A percentile compares a stretch with the other conserved stretches of the same genome.
phyloP scores from a whole-genome alignment of 2,888 invertebrate genomes.

The Athalia cordata region DNA sequence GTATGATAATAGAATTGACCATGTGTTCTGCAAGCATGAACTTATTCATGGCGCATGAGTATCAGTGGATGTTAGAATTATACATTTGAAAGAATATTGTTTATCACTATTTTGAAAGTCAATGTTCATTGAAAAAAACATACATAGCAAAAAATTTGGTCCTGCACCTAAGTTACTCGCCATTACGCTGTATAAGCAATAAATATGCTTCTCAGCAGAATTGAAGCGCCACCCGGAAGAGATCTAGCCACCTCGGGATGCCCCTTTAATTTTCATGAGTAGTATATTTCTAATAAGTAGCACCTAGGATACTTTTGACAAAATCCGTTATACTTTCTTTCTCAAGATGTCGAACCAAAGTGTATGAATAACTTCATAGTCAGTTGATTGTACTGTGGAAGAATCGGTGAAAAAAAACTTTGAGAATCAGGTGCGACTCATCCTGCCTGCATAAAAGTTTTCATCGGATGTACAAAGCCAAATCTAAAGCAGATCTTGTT shows the following conservation, averaged over 20 bases:
- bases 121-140: neutral
- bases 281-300: conserved; percentile 26
- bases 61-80: neutral
- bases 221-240: too few species aligned
- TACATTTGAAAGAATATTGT: neutral
- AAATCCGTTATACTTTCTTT: conserved; percentile 16
- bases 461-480: conserved; percentile 23
- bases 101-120: conserved; percentile 7
- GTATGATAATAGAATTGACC: neutral
- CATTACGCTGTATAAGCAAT: conserved; percentile 25
- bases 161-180: neutral
- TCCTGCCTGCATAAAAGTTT: conserved; percentile 33
- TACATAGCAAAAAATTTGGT: neutral
- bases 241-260: too few species aligned
- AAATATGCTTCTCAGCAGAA: neutral
- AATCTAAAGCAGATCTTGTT: conserved; percentile 24
- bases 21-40: neutral
- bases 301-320: conserved; percentile 10
- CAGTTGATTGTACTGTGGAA: conserved; percentile 10
- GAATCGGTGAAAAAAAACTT: neutral
- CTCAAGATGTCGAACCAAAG: neutral
- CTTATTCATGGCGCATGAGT: too few species aligned
- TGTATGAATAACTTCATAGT: conserved; percentile 24
- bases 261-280: too few species aligned
- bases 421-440: conserved; percentile 3